Percentiles rank a stretch among this genome's conserved stretches.
These are phyloP conservation scores for Oreochromis grahami DNA, from an alignment of 2,797 vertebrate species.

Conservation along the genomic window DNA sequence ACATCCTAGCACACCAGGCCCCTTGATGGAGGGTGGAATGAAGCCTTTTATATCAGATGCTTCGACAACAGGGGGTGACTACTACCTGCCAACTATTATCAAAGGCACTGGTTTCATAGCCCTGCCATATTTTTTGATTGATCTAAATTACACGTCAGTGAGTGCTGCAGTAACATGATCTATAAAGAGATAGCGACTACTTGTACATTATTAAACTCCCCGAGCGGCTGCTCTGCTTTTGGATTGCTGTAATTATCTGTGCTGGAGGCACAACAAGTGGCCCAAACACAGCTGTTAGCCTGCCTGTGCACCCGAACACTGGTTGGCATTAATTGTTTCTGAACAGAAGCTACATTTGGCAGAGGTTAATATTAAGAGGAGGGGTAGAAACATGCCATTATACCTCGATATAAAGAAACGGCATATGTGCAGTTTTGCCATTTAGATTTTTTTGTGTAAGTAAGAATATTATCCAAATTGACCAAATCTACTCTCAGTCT, in stretches of 20 bases:
- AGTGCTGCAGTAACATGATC: conserved; percentile 78
- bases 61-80: conserved; percentile 73
- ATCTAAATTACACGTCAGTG: conserved; percentile 81
- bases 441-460: neutral
- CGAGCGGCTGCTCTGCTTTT: conserved; percentile 79
- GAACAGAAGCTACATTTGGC: conserved; percentile 77
- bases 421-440: neutral
- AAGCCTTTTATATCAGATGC: conserved; percentile 75
- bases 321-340: conserved; percentile 77
- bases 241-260: conserved; percentile 81
- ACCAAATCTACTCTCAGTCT: neutral
- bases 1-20: conserved; percentile 70
- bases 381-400: conserved; percentile 44
- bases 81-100: conserved; percentile 80
- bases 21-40: conserved; percentile 70
- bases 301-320: conserved; percentile 62
- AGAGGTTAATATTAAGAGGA: conserved; percentile 60
- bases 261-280: conserved; percentile 82
- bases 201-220: conserved; percentile 83
- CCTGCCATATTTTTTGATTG: conserved; percentile 79
- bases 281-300: conserved; percentile 83
- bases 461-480: neutral
- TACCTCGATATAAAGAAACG: conserved; percentile 20
- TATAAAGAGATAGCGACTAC: conserved; percentile 80
- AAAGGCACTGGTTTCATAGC: conserved; percentile 78